A percentile compares a stretch with the other conserved stretches of the same genome.
Conservation (phyloP, 2,888 invertebrate genomes). For the Stegophylla sp. region DNA sequence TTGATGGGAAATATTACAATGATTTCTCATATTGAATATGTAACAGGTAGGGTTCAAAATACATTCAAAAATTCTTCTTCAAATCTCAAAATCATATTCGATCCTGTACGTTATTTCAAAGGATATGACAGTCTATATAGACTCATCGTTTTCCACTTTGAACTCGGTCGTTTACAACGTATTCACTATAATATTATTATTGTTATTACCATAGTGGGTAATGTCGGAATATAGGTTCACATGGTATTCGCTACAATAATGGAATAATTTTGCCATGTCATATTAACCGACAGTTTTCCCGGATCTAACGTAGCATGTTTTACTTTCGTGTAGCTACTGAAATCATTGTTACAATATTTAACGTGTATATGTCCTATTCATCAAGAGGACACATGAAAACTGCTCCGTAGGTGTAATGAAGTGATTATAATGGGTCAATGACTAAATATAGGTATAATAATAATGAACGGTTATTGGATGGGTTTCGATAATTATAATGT, state of each 20-base stretch:
- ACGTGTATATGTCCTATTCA: neutral
- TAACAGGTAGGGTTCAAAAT: too few relatives aligned
- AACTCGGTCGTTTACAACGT: neutral
- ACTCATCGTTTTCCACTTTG: neutral
- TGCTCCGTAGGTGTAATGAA: neutral
- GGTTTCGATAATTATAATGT: neutral
- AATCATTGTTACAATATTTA: slow-evolving; percentile 1
- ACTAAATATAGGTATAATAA: neutral
- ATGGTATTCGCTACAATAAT: neutral
- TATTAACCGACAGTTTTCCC: slow-evolving; percentile 7
- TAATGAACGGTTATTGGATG: neutral
- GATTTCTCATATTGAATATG: too few relatives aligned
- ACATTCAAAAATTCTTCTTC: too few relatives aligned
- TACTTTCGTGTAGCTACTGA: neutral
- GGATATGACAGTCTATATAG: too few relatives aligned
- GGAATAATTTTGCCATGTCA: slow-evolving; percentile 2
- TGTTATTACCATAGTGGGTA: too few relatives aligned
- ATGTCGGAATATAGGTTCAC: too few relatives aligned
- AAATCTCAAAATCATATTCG: too few relatives aligned
- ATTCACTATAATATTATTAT: too few relatives aligned
- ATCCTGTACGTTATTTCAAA: too few relatives aligned
- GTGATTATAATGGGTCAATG: neutral
- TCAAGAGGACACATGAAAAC: neutral
- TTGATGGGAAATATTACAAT: too few relatives aligned
- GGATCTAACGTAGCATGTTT: neutral